phyloP scores from a whole-genome alignment of 2,113 vertebrate genomes.

The Haliaeetus leucogaster region DNA sequence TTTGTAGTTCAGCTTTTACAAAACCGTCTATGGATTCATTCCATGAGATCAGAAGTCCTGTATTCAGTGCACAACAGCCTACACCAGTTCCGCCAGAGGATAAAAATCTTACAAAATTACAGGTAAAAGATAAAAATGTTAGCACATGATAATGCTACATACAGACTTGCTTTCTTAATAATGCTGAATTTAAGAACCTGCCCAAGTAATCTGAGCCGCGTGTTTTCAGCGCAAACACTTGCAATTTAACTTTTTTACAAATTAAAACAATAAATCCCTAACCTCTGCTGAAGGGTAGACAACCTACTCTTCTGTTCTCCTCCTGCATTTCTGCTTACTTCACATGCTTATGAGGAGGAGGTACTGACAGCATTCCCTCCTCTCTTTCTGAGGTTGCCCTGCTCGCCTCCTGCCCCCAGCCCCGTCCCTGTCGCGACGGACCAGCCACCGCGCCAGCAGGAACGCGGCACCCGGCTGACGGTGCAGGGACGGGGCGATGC shows the following conservation, averaged over 20 bases:
- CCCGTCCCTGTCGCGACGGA: accelerated
- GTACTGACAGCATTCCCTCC: background rate
- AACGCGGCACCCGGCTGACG: background rate
- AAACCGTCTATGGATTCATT: background rate
- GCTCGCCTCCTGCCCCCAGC: background rate
- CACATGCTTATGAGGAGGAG: background rate
- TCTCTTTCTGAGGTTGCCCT: background rate
- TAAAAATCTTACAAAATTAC: background rate
- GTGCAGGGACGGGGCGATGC: background rate
- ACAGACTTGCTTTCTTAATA: background rate
- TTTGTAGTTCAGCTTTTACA: background rate
- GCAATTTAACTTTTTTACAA: background rate
- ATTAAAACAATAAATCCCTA: background rate
- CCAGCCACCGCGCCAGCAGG: accelerated
- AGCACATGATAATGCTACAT: background rate
- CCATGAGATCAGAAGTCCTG: background rate
- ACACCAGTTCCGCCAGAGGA: background rate
- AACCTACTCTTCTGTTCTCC: background rate
- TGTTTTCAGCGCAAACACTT: background rate
- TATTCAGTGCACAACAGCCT: background rate
- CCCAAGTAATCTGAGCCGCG: background rate
- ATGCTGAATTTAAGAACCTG: background rate
- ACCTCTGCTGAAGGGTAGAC: background rate
- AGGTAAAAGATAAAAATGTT: background rate
- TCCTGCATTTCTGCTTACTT: background rate